Evolutionary conservation across 2,797 vertebrate genomes (phyloP).

Genomic region (Geotrypetes seraphini): DNA sequence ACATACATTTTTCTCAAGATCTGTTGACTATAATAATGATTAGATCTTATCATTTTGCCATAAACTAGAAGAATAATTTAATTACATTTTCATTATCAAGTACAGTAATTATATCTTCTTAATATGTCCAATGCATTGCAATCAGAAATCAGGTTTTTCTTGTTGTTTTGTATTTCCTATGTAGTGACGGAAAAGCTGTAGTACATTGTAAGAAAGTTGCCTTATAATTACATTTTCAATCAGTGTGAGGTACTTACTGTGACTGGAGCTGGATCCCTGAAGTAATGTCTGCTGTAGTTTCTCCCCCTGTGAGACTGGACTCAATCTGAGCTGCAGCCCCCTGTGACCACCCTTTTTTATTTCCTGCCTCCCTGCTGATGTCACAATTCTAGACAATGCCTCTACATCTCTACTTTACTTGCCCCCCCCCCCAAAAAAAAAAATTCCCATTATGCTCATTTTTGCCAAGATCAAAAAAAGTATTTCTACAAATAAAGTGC

Average conservation of each 20-base stretch:
- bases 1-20: no score
- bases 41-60: no score
- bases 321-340: background rate
- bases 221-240: no score
- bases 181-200: no score
- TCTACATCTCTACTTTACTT: slow-evolving; percentile 12
- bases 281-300: background rate
- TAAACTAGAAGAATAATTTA: no score
- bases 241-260: slow-evolving; percentile 25
- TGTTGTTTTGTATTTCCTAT: no score
- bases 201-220: no score
- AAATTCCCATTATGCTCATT: slow-evolving; percentile 15
- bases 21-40: no score
- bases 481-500: slow-evolving; percentile 29
- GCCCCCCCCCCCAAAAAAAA: slow-evolving; percentile 14
- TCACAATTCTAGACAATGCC: slow-evolving; percentile 16
- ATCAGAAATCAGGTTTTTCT: no score
- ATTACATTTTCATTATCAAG: no score
- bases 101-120: no score
- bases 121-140: no score
- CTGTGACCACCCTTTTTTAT: slow-evolving; percentile 31
- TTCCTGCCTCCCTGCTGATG: slow-evolving; percentile 25
- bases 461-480: slow-evolving; percentile 25
- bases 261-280: background rate
- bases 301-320: background rate